phyloP scores from a whole-genome alignment of 2,797 vertebrate species.

The Coracias cyanogaster region DNA sequence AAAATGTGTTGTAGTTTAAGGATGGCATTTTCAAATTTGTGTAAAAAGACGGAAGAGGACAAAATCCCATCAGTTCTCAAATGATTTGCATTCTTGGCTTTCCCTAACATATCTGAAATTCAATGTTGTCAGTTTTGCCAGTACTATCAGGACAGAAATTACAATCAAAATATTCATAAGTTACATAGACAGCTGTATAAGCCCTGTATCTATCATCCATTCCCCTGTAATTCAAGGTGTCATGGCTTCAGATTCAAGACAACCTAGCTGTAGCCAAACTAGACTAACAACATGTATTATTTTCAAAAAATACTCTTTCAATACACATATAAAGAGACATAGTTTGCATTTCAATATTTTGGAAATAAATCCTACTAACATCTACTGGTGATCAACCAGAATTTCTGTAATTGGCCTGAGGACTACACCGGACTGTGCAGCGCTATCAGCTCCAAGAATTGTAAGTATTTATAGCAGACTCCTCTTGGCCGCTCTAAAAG shows the following conservation, averaged over 20 bases:
- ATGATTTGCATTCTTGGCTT: slow-evolving; percentile 32
- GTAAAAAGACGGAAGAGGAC: neutral
- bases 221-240: neutral
- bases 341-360: neutral
- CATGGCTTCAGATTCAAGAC: neutral
- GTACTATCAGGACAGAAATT: neutral
- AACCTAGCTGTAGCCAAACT: neutral
- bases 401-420: neutral
- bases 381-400: neutral
- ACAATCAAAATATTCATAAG: neutral
- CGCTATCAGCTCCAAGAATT: neutral
- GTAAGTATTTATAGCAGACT: slow-evolving; percentile 17
- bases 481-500: slow-evolving; percentile 1
- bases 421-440: neutral
- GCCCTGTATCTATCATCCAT: neutral
- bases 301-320: neutral
- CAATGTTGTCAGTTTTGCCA: neutral
- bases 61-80: neutral
- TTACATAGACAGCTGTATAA: neutral
- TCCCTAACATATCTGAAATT: neutral
- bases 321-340: neutral
- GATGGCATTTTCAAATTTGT: slow-evolving; percentile 8
- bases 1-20: neutral
- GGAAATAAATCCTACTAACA: neutral
- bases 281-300: neutral